Evolutionary conservation across 2,113 vertebrate species (phyloP).

Genomic region (Marmota flaviventris): DNA sequence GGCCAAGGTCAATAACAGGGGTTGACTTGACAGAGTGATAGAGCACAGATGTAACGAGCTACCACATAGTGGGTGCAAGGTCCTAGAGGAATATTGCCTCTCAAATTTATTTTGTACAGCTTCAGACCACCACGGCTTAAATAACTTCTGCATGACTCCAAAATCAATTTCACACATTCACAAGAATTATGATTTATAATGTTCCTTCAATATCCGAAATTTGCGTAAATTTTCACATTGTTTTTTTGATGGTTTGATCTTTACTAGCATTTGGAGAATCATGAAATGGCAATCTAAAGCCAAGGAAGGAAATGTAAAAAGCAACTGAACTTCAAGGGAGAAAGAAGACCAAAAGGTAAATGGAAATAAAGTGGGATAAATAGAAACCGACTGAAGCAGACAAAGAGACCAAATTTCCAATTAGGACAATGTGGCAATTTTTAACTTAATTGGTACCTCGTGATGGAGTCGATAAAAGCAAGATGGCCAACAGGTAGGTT

Average conservation of each 20-base stretch:
- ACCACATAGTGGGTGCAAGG: background rate
- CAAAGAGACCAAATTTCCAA: conserved; percentile 31
- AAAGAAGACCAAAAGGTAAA: background rate
- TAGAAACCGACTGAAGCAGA: background rate
- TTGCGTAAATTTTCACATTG: background rate
- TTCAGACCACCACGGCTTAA: background rate
- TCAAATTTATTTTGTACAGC: background rate
- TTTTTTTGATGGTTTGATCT: background rate
- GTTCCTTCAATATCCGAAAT: background rate
- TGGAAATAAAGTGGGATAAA: background rate
- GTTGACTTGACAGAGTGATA: background rate
- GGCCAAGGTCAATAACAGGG: background rate
- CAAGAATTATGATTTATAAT: background rate
- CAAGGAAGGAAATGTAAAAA: background rate
- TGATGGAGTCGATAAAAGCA: background rate
- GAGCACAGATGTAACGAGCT: rapidly evolving
- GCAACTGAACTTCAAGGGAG: background rate
- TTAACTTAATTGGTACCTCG: background rate
- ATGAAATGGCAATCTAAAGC: background rate
- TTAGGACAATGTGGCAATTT: background rate
- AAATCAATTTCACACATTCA: background rate
- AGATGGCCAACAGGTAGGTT: background rate
- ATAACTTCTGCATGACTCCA: background rate
- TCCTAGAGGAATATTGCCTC: background rate
- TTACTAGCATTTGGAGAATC: conserved; percentile 24